Base-by-base conservation (phyloP, 2,797 vertebrate genomes). In the Cichlasoma orientale region DNA sequence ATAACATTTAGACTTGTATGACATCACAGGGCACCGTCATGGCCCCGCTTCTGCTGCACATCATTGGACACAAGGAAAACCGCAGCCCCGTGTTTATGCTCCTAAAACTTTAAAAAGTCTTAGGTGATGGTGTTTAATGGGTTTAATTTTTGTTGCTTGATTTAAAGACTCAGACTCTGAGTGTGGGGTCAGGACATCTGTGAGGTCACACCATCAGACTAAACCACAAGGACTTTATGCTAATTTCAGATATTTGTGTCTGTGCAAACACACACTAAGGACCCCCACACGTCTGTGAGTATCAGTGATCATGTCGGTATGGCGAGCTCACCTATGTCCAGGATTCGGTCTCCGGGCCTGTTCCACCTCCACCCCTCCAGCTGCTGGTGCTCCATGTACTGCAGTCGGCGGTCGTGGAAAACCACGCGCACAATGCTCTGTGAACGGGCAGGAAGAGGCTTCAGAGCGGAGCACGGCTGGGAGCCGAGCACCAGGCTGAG, bases 311-410 rank as follows among this genome's bases (percentile, higher is more conserved):
- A 13, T 50, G 16, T 50, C 50, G 41, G 41, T 29, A 52, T 4
- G 23, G 16, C 29, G 41, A 23, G 50, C 96, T 95, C 93, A 98
- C 98, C 98, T 61, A 98, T 93, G 79, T 98, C 98, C 70, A 99
- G 93, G 89, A 99, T 98, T 8, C 98, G 94, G 88, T 99, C 97
- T 71, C 98, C 98, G 0, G 98, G 98, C 18, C 97, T 90, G 90
- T 95, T 98, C 97, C 98, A 98, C 78, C 96, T 95, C 98, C 98
- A 99, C 58, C 97, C 96, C 86, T 99, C 98, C 4, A 99, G 94
- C 93, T 99, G 97, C 86, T 98, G 97, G 84, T 98, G 97, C 85
- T 99, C 98, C 1, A 94, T 96, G 72, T 98, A 98, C 91, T 99
- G 98, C 86, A 99, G 93, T 1, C 97, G 96, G 2, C 97, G 97